Conservation (phyloP, 2,797 vertebrate genomes). For the Pseudopleuronectes americanus region DNA sequence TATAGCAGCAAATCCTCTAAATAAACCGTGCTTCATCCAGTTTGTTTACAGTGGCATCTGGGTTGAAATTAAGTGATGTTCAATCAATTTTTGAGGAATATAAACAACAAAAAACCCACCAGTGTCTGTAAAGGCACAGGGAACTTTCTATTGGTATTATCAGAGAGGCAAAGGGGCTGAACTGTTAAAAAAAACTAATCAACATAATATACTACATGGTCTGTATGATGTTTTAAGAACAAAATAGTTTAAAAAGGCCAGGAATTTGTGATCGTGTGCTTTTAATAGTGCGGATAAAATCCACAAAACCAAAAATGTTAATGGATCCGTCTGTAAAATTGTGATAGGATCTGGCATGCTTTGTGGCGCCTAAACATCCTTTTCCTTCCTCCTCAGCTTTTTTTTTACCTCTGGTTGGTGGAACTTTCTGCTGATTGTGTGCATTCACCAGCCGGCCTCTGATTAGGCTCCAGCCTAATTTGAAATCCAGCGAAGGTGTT, state of each 20-base stretch:
- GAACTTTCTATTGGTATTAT: constrained; percentile 24
- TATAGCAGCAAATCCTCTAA: constrained; percentile 39
- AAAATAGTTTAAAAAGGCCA: constrained; percentile 9
- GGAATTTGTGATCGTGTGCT: constrained; percentile 17
- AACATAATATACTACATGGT: constrained; percentile 2
- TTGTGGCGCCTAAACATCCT: constrained; percentile 40
- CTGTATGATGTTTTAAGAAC: constrained; percentile 14
- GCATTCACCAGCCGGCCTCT: constrained; percentile 48
- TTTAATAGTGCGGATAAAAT: constrained; percentile 42
- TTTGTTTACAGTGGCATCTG: constrained; percentile 57
- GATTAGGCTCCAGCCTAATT: constrained; percentile 69
- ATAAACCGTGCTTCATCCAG: constrained; percentile 56
- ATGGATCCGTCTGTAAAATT: constrained; percentile 35
- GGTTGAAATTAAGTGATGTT: constrained; percentile 47
- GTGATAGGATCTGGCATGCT: constrained; percentile 29
- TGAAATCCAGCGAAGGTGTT: constrained; percentile 76
- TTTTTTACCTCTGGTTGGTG: constrained; percentile 38
- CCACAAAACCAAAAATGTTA: constrained; percentile 37
- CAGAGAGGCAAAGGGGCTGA: constrained; percentile 5
- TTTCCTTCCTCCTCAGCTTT: constrained; percentile 32
- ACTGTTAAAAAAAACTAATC: constrained; percentile 1
- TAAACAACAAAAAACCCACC: constrained; percentile 46
- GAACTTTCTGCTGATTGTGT: constrained; percentile 72
- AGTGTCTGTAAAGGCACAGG: constrained; percentile 27
- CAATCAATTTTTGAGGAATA: constrained; percentile 42